These are phyloP conservation scores for Iphiclides podalirius DNA, from an alignment of 2,888 invertebrate species.

Conservation along the genomic window DNA sequence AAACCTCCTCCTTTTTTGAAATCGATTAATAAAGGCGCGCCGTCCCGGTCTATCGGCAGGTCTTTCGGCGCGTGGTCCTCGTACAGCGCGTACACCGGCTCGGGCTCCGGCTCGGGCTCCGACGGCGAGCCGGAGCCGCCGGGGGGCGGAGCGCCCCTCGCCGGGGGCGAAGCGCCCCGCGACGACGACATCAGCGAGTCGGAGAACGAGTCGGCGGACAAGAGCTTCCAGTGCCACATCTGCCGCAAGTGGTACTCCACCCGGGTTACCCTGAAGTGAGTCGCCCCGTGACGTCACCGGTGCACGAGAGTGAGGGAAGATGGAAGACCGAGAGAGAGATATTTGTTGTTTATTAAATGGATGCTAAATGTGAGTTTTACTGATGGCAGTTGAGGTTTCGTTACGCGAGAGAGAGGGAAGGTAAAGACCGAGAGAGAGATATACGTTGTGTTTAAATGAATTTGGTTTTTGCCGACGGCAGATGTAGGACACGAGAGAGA, in stretches of 20 bases:
- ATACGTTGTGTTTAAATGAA: too few species aligned
- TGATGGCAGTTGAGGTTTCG: too few species aligned
- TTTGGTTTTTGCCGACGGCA: too few species aligned
- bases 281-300: constrained; percentile 19
- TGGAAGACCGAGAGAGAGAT: background rate
- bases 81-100: constrained; percentile 45
- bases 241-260: constrained; percentile 76
- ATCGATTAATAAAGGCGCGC: too few species aligned
- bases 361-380: too few species aligned
- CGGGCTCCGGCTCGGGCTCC: constrained; percentile 44
- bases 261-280: constrained; percentile 69
- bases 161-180: constrained; percentile 29
- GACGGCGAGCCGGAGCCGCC: constrained; percentile 42
- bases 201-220: constrained; percentile 71
- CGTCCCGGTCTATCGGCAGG: too few species aligned
- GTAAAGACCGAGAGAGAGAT: too few species aligned
- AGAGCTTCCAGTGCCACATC: constrained; percentile 72
- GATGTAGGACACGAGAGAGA: too few species aligned
- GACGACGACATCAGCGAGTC: constrained; percentile 67
- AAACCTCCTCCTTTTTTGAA: too few species aligned
- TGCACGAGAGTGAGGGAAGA: background rate
- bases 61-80: constrained; percentile 53
- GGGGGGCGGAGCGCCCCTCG: constrained; percentile 16
- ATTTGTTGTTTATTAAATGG: too few species aligned
- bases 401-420: too few species aligned